These are phyloP conservation scores for Myiotriccus ornatus DNA, from an alignment of 2,797 vertebrate species.

Conservation along the genomic window DNA sequence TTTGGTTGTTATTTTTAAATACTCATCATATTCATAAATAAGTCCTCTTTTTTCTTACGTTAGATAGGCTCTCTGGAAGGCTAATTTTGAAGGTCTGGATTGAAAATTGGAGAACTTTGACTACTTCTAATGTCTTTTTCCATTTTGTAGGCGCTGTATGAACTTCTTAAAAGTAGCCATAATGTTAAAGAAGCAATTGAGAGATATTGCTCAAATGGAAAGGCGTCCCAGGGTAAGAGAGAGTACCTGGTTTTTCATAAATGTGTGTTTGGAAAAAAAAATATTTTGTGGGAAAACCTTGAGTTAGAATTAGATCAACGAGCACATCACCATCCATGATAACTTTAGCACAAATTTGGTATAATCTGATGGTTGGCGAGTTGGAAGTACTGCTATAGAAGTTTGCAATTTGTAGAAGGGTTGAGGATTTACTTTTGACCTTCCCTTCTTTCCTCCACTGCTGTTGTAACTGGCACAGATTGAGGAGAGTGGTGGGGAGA, in stretches of 20 bases:
- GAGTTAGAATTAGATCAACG: not conserved
- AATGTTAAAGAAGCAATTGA: slow-evolving; percentile 88
- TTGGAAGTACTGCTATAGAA: not conserved
- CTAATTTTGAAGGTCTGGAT: not conserved
- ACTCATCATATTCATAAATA: not conserved
- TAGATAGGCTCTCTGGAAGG: not conserved
- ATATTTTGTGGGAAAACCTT: not conserved
- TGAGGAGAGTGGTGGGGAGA: not conserved
- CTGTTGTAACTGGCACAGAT: not conserved
- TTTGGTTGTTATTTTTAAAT: not conserved
- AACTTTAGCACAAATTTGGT: not conserved
- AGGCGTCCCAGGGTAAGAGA: slow-evolving; percentile 86
- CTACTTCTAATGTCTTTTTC: not conserved
- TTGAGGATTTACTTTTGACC: not conserved
- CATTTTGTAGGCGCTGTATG: slow-evolving; percentile 84
- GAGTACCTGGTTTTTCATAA: not conserved
- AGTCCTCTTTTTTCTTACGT: not conserved
- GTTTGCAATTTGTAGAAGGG: not conserved
- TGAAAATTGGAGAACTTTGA: not conserved
- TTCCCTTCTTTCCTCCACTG: not conserved
- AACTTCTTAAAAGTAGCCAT: slow-evolving; percentile 92
- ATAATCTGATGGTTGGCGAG: not conserved
- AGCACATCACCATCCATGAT: not conserved
- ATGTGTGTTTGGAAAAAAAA: not conserved
- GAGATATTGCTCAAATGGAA: slow-evolving; percentile 85